Percentiles rank a stretch among this genome's conserved stretches.
These are phyloP conservation scores for Leptopilina boulardi DNA, from an alignment of 1,140 invertebrate species.

Conservation along the genomic window DNA sequence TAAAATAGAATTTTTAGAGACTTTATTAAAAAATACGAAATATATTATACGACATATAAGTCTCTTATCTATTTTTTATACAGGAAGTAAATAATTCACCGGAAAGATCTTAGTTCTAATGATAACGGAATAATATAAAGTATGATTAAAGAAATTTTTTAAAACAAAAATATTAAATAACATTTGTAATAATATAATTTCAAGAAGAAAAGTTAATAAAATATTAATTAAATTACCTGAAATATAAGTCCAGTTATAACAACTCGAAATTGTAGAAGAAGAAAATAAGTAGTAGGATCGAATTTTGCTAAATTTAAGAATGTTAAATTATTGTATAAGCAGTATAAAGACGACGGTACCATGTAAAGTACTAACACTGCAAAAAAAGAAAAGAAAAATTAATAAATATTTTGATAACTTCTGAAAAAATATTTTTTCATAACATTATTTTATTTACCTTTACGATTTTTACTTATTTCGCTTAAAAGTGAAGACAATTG, in stretches of 20 bases:
- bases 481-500: slow-evolving; percentile 73
- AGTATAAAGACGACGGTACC: slow-evolving; percentile 93
- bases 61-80: background rate
- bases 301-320: slow-evolving; percentile 93
- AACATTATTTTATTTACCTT: slow-evolving; percentile 58
- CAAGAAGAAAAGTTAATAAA: background rate
- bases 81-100: background rate
- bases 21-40: too few relatives aligned
- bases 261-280: slow-evolving; percentile 94
- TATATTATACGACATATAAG: background rate
- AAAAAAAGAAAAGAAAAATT: slow-evolving; percentile 62
- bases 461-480: slow-evolving; percentile 78
- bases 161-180: background rate
- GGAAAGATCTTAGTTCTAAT: background rate
- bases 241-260: slow-evolving; percentile 94
- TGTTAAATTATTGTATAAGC: slow-evolving; percentile 95
- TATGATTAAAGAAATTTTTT: background rate
- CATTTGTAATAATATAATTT: background rate
- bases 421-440: too few relatives aligned
- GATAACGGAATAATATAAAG: background rate
- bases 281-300: slow-evolving; percentile 96
- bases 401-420: slow-evolving; percentile 4
- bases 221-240: slow-evolving; percentile 81
- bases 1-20: too few relatives aligned
- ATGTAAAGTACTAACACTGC: slow-evolving; percentile 91